These are phyloP conservation scores for Sphenodon punctatus DNA, from an alignment of 2,797 vertebrate genomes.

Conservation along the genomic window DNA sequence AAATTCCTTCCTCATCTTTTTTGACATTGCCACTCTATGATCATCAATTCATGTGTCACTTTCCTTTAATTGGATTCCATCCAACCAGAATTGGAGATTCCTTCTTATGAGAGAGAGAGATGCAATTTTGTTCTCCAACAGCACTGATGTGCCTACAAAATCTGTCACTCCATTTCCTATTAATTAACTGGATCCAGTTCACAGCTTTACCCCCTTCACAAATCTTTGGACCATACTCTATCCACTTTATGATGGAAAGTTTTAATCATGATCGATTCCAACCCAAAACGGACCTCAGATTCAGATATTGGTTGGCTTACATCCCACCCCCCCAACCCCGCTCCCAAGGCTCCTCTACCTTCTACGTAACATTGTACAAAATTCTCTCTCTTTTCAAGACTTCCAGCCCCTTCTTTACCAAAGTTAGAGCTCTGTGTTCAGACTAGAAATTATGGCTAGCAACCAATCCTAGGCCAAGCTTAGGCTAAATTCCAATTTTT, in stretches of 20 bases:
- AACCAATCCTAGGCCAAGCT: too few species aligned
- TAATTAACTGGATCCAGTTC: constrained; percentile 27
- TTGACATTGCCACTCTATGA: constrained; percentile 27
- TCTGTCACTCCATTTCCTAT: constrained; percentile 44
- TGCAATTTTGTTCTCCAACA: constrained; percentile 40
- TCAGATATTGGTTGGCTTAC: neutral
- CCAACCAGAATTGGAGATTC: constrained; percentile 37
- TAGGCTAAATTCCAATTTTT: too few species aligned
- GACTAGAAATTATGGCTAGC: too few species aligned
- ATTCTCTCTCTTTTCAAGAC: too few species aligned
- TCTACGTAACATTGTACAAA: too few species aligned
- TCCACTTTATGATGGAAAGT: constrained; percentile 15
- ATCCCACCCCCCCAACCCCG: too few species aligned
- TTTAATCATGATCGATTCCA: constrained; percentile 12
- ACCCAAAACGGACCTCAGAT: neutral
- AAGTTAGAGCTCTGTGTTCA: too few species aligned
- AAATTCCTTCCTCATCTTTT: constrained; percentile 33
- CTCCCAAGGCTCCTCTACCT: too few species aligned
- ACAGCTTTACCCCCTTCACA: constrained; percentile 28
- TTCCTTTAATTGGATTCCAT: constrained; percentile 49
- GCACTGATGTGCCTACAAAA: constrained; percentile 34
- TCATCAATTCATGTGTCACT: constrained; percentile 49
- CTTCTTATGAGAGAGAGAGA: constrained; percentile 41
- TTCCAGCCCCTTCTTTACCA: too few species aligned
- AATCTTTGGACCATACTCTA: constrained; percentile 25